Base-by-base conservation (phyloP, 2,888 invertebrate genomes). In the Glyphotaelius pellucidus region DNA sequence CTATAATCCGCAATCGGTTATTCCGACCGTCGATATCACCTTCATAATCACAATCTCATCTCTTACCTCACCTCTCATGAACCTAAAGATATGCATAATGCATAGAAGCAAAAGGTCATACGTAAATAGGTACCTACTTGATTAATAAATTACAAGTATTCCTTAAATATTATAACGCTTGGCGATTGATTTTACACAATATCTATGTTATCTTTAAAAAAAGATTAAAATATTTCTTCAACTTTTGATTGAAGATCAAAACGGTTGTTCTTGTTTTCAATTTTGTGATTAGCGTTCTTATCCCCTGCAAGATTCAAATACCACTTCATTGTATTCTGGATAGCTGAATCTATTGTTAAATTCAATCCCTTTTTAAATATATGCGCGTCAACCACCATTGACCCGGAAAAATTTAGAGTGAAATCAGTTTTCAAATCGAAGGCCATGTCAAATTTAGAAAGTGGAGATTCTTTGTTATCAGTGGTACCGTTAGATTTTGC, bases 321-420 rank as follows among this genome's bases (percentile, higher is more conserved):
- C 9, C 35, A 79, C 11, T 52, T 80, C 12, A 89, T 14, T 25
- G n/a, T 35, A 0, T 31, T 52, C 15, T 42, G 11, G 31, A 90
- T 11, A 15, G 9, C 31, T 25, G 90, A 47, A 81, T 81, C 31
- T 32, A 90, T 11, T 25, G 80, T 81, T 31, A 80, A 42, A 38
- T 90, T 14, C 83, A 90, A 35, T n/a, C 90, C 90, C 80, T 83
- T 90, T 47, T 90, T 90, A 42, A 83, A 81, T 3, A 90, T 4
- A 32, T 42, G 81, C 19, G 81, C 90, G 31, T 90, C 90, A 38
- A 90, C 42, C 30, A n/a, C 31, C 90, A 90, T 89, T 19, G n/a
- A 9, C 0, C 32, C 47, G 7, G 90, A 90, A 11, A 81, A 30
- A 19, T 81, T 32, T 42, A 90, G 7, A 38, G 42, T 30, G 31